Base-by-base conservation (phyloP, 2,113 vertebrate species). In the Meriones unguiculatus region DNA sequence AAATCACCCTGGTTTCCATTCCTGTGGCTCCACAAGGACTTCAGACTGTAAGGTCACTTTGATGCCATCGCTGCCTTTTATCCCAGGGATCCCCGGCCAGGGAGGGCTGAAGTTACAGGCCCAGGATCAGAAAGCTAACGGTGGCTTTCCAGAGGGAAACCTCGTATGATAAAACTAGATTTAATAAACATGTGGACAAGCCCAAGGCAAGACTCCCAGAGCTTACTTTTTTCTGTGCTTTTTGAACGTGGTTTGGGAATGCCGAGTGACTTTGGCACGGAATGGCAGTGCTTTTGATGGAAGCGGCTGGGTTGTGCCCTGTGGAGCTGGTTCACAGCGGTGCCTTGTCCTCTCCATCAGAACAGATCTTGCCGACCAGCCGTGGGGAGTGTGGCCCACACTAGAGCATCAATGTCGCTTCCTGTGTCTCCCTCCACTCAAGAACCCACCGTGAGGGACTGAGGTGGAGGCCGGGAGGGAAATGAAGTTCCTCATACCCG, bases 271-370 rank as follows among this genome's bases (percentile, higher is more conserved):
- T 5, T 57, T 35, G 90, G 52, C 72, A 89, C 38, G 93, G 13
- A 67, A 14, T 50, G 52, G 38, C 5, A n/a, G 30, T 78, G 3
- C 35, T 38, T 92, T 80, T 57, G 69, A 73, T 12, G 69, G 65
- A 77, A 30, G 28, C 15, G 14, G 12, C 1, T 6, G 5, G 57
- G 5, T 5, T 41, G 11, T n/a, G 17, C 20, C 15, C 20, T n/a
- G 15, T 54, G 10, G 17, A 22, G 1, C 1, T 20, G 7, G 14
- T 64, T 38, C 57, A 50, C 28, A 13, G n/a, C 20, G 30, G 38
- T 6, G 0, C 0, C 0, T 30, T 3, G 24, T 32, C 41, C 0
- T 4, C 38, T 76, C 52, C 18, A 54, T 70, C 24, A 62, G 46
- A 72, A 32, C 54, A 35, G n/a, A n/a, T 2, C 80, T 88, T 84